These are phyloP conservation scores for Hippasteria phrygiana DNA, from an alignment of 53 echinoderm and acorn worm genomes.

Conservation along the genomic window DNA sequence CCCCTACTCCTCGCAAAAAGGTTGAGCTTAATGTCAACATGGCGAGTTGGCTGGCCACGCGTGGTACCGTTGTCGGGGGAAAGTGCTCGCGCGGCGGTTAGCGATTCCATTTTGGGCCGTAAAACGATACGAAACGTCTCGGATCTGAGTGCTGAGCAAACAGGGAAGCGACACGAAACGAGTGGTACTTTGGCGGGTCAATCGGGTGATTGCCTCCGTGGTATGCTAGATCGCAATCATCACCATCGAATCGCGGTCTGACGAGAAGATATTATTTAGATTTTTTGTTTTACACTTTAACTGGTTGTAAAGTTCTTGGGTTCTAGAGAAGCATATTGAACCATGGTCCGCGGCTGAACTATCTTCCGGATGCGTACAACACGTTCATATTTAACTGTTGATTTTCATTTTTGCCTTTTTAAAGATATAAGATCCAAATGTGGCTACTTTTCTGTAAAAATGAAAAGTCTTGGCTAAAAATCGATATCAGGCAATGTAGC, in stretches of 20 bases:
- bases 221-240: background rate
- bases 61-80: background rate
- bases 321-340: too few species aligned
- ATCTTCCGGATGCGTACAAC: too few species aligned
- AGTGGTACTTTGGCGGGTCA: slow-evolving; percentile 4
- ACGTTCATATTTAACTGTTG: too few species aligned
- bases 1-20: background rate
- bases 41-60: background rate
- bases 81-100: slow-evolving; percentile 4
- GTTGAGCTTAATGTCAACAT: background rate
- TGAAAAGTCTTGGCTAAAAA: too few species aligned
- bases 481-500: too few species aligned
- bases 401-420: too few species aligned
- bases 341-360: too few species aligned
- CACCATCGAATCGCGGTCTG: background rate
- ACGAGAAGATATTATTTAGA: too few species aligned
- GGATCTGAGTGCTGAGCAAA: slow-evolving; percentile 39
- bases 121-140: slow-evolving; percentile 47
- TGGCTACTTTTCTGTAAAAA: too few species aligned
- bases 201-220: background rate
- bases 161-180: slow-evolving; percentile 6
- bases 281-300: too few species aligned
- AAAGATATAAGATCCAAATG: too few species aligned
- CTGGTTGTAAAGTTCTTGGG: too few species aligned
- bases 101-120: slow-evolving; percentile 12